Evolutionary conservation across 2,797 vertebrate genomes (phyloP).

Genomic region (Cyprinella venusta): DNA sequence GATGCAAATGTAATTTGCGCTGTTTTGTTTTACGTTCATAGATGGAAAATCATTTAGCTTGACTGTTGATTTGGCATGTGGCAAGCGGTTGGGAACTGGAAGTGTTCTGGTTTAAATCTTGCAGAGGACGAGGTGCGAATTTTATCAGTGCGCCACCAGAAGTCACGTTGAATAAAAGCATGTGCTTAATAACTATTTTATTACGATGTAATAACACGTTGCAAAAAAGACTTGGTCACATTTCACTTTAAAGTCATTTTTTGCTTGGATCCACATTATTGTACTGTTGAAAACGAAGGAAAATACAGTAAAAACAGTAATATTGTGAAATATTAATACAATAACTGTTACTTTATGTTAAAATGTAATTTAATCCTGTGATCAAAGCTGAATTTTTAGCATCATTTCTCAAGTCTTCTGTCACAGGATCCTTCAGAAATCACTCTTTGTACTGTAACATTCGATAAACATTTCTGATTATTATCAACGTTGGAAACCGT

Average conservation of each 20-base stretch:
- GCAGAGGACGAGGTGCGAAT: background rate
- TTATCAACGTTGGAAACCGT: no score
- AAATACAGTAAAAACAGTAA: background rate
- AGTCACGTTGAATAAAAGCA: background rate
- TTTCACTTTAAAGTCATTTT: background rate
- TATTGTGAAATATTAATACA: background rate
- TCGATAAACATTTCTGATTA: no score
- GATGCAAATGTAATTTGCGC: constrained; percentile 20
- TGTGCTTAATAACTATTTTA: background rate
- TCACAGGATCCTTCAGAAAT: no score
- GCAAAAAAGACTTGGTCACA: background rate
- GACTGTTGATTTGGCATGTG: background rate
- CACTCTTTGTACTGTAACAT: no score
- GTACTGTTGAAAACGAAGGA: background rate
- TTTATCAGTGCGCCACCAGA: background rate
- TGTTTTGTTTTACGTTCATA: constrained; percentile 19
- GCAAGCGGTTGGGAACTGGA: background rate
- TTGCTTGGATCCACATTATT: background rate
- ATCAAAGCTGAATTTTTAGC: background rate
- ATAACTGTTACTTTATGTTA: background rate
- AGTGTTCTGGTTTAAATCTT: background rate
- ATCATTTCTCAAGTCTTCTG: no score
- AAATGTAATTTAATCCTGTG: background rate
- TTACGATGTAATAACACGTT: background rate
- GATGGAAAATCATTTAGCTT: background rate